phyloP scores from a whole-genome alignment of 2,113 vertebrate genomes.

The Ictalurus furcatus region DNA sequence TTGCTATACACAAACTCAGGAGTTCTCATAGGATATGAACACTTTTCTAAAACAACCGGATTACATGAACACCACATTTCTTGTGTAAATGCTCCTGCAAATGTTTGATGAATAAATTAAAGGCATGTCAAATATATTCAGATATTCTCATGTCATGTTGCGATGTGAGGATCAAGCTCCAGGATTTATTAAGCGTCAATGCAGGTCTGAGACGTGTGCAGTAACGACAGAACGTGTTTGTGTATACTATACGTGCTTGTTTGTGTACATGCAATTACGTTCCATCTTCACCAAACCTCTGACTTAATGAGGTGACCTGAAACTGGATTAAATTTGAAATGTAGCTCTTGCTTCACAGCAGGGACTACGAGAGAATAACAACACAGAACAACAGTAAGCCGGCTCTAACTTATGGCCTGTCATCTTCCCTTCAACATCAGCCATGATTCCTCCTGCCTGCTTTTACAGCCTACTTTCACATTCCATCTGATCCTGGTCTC shows the following conservation, averaged over 20 bases:
- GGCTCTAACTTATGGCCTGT: conserved; percentile 68
- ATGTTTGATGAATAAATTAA: background rate
- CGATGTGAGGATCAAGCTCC: background rate
- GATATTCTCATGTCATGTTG: background rate
- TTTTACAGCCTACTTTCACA: conserved; percentile 44
- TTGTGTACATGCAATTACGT: conserved; percentile 64
- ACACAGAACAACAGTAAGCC: conserved; percentile 67
- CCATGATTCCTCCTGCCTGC: conserved; percentile 63
- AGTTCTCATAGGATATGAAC: background rate
- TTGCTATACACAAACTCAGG: background rate
- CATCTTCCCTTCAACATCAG: conserved; percentile 63
- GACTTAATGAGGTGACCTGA: conserved; percentile 75
- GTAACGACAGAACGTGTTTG: conserved; percentile 10
- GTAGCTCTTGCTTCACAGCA: conserved; percentile 67
- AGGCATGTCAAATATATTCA: background rate
- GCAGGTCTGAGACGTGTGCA: background rate
- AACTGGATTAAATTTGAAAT: conserved; percentile 78
- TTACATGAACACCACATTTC: background rate
- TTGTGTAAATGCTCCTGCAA: background rate
- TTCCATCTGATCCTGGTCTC: conserved; percentile 57
- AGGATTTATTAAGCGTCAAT: background rate
- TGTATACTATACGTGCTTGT: conserved; percentile 1
- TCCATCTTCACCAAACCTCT: conserved; percentile 71
- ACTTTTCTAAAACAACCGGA: background rate
- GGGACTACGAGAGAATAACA: conserved; percentile 68